Conservation (phyloP, 2,888 invertebrate species). For the Petrolisthes cinctipes region DNA sequence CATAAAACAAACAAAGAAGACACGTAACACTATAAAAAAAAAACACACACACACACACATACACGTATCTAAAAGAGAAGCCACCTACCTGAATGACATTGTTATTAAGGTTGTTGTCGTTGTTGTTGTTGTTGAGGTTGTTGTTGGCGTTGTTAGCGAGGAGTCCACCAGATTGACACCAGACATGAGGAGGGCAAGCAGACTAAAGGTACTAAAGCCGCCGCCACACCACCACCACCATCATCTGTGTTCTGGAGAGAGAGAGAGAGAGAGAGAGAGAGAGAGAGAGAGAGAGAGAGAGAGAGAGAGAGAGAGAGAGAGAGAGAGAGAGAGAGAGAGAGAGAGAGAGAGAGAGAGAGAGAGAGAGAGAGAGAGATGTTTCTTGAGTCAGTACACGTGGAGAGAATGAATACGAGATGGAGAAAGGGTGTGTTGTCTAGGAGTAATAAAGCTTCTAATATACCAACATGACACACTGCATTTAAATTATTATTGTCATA, state of each 20-base stretch:
- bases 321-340: conserved; percentile 25
- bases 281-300: conserved; percentile 30
- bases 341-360: conserved; percentile 10
- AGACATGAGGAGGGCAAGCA: conserved; percentile 51
- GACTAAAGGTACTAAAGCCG: conserved; percentile 47
- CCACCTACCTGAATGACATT: conserved; percentile 50
- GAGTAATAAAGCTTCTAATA: too few species aligned
- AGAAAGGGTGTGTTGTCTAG: too few species aligned
- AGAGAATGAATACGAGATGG: too few species aligned
- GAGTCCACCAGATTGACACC: conserved; percentile 43
- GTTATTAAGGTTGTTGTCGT: conserved; percentile 49
- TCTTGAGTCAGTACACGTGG: too few species aligned
- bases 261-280: conserved; percentile 21
- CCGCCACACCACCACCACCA: conserved; percentile 31
- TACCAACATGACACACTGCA: too few species aligned
- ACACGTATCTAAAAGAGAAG: too few species aligned
- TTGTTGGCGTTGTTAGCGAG: conserved; percentile 56
- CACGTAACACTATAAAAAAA: too few species aligned
- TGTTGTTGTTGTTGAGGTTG: conserved; percentile 57
- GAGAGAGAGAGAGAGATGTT: conserved; percentile 21
- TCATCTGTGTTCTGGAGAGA: neutral
- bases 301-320: conserved; percentile 3
- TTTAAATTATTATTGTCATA: too few species aligned
- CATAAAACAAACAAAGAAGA: too few species aligned
- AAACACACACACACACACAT: too few species aligned